These are phyloP conservation scores for Luidia sarsii DNA, from an alignment of 53 echinoderm and acorn worm species.

Conservation along the genomic window DNA sequence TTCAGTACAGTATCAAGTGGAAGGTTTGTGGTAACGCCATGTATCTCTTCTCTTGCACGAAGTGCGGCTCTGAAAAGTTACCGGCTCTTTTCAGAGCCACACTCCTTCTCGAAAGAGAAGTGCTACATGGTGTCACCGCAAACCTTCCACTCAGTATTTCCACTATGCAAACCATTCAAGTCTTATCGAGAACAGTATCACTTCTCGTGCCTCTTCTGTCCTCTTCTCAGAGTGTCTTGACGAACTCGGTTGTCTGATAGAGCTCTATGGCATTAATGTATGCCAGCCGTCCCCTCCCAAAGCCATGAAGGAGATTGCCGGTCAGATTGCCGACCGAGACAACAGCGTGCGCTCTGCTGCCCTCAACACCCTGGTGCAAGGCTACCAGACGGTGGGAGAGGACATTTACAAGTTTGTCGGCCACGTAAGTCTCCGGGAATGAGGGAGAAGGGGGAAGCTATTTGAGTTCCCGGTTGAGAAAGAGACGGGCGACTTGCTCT, in stretches of 20 bases:
- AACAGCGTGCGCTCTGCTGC: slow-evolving; percentile 93
- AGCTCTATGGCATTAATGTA: slow-evolving; percentile 82
- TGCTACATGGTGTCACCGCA: too few relatives aligned
- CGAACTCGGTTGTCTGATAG: slow-evolving; percentile 84
- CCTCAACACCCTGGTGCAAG: slow-evolving; percentile 90
- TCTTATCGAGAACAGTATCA: too few relatives aligned
- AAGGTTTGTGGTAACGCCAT: too few relatives aligned
- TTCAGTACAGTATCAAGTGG: too few relatives aligned
- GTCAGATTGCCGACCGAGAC: slow-evolving; percentile 87
- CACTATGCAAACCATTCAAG: too few relatives aligned
- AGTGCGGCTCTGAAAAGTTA: too few relatives aligned
- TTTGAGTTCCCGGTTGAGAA: neutral
- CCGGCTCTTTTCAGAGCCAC: too few relatives aligned
- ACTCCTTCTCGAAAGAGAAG: too few relatives aligned
- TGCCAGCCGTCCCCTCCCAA: slow-evolving; percentile 87
- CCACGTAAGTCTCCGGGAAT: slow-evolving; percentile 61
- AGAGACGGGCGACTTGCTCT: neutral
- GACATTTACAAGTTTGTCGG: slow-evolving; percentile 91
- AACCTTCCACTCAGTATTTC: too few relatives aligned
- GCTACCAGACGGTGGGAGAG: slow-evolving; percentile 80
- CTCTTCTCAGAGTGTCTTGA: slow-evolving; percentile 79
- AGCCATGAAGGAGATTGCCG: slow-evolving; percentile 86
- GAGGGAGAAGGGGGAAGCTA: neutral
- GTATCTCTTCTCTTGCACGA: too few relatives aligned
- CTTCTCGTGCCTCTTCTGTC: neutral